Conservation (phyloP, 2,113 vertebrate species). For the Otus sunia region DNA sequence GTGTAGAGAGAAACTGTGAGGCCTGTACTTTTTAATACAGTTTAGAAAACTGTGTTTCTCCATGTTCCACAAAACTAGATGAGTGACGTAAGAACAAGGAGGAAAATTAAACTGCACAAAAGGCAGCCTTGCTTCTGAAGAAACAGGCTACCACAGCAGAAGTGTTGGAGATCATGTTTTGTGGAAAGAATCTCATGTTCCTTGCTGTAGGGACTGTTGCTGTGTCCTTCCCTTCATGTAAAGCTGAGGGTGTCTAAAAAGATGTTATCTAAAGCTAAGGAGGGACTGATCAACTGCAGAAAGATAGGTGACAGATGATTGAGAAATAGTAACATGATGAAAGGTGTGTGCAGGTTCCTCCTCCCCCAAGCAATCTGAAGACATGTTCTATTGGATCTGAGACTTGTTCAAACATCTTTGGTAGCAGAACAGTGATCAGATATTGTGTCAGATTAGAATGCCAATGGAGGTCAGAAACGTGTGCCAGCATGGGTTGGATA, state of each 20-base stretch:
- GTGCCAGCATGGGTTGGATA: background rate
- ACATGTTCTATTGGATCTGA: background rate
- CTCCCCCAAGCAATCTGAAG: background rate
- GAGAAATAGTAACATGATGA: background rate
- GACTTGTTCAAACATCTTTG: background rate
- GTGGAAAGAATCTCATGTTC: accelerated
- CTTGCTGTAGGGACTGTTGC: background rate
- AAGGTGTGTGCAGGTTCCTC: background rate
- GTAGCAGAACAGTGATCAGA: background rate
- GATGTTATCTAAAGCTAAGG: background rate
- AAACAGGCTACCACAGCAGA: background rate
- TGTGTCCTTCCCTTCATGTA: background rate
- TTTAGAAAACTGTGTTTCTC: background rate
- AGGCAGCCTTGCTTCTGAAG: background rate
- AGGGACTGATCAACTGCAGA: background rate
- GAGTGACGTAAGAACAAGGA: background rate
- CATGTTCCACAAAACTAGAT: background rate
- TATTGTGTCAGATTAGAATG: background rate
- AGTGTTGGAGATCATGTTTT: background rate
- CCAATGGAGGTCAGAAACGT: background rate
- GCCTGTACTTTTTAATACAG: background rate
- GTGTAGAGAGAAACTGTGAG: background rate
- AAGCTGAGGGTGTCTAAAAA: background rate
- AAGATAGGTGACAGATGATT: background rate
- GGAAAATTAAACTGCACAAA: background rate